phyloP scores from a whole-genome alignment of 2,888 invertebrate genomes.

The Chymomyza fuscimana region DNA sequence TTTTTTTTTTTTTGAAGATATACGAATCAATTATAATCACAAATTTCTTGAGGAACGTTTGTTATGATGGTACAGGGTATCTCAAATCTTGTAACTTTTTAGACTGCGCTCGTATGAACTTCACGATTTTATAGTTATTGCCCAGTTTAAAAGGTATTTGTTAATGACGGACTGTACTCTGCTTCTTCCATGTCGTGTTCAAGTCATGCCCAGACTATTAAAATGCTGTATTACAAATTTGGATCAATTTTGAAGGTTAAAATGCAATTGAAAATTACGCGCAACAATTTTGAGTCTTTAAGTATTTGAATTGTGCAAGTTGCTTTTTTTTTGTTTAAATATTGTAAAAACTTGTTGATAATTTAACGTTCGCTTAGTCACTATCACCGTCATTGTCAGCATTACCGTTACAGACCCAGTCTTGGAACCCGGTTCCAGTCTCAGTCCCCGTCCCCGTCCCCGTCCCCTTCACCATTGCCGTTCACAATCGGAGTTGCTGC shows the following conservation, averaged over 20 bases:
- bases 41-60: too few relatives aligned
- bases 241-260: conserved; percentile 46
- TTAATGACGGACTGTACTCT: neutral
- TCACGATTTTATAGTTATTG: too few relatives aligned
- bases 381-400: neutral
- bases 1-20: too few relatives aligned
- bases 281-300: neutral
- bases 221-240: neutral
- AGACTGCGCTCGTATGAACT: too few relatives aligned
- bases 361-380: neutral
- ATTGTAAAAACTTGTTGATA: neutral
- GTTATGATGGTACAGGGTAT: too few relatives aligned
- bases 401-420: neutral
- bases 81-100: too few relatives aligned
- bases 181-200: neutral
- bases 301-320: neutral
- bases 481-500: neutral
- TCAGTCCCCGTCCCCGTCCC: neutral
- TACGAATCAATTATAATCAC: too few relatives aligned
- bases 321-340: neutral
- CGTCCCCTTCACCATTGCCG: neutral
- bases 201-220: neutral
- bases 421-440: too few relatives aligned
- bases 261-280: conserved; percentile 55
- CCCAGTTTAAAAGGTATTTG: too few relatives aligned